phyloP scores from a whole-genome alignment of 2,113 vertebrate species.

The human region GRCh38 chr1:81326501-81327000 shows the following conservation, averaged over 20 bases:
- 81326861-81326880: conserved; percentile 83
- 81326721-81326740: conserved; percentile 77
- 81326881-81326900: conserved; percentile 80
- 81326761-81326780: conserved; percentile 79
- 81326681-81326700: conserved; percentile 59
- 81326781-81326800: conserved; percentile 79
- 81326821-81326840: conserved; percentile 83
- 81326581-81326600: conserved; percentile 72
- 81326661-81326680: conserved; percentile 76
- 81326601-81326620: conserved; percentile 61
- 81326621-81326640: conserved; percentile 76
- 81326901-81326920: conserved; percentile 82
- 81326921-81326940: conserved; percentile 83
- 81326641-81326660: conserved; percentile 72
- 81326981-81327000: conserved; percentile 61
- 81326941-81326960: conserved; percentile 74
- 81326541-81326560: conserved; percentile 68
- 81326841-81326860: conserved; percentile 82
- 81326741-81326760: conserved; percentile 70
- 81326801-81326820: conserved; percentile 76
- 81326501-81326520: conserved; percentile 82
- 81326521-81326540: conserved; percentile 81
- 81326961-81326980: conserved; percentile 75
- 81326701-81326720: conserved; percentile 76
- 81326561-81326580: conserved; percentile 70